Evolutionary conservation across 2,888 invertebrate genomes (phyloP), one percentile per base, ranked within the genome.

Genomic region (Itoplectis maculator): DNA sequence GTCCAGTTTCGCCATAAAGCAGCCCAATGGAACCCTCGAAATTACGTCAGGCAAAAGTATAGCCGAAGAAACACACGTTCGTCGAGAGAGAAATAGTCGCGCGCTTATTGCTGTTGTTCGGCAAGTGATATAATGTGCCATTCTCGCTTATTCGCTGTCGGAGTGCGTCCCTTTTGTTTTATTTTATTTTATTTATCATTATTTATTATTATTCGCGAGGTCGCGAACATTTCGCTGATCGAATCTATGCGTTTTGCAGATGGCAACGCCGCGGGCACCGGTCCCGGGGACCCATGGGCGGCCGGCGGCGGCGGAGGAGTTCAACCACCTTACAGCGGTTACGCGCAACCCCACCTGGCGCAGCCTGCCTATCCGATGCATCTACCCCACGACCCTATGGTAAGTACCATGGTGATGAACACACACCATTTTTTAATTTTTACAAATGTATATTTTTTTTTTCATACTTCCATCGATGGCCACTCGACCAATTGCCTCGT

Each of bases 291-390:
- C 86, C 91, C 93, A 84, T 92, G 93, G 90, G 91, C 94, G 87
- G 92, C 93, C 84, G 91, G 93, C 84, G 91, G 93, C 84, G 91
- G 93, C 82, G 93, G 93, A 78, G 94, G 94, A 83, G 94, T 94
- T 90, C 93, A 92, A 84, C 92, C 92, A 83, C 92, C 92, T 45
- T 92, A 92, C 88, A 91, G 92, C 84, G 92, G 92, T 85, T 92
- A 92, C 86, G 91, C 91, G 83, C 91, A 92, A 84, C 90, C 93
- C 82, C 93, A 93, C 88, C 89, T 93, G 87, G 90, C 92, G 66
- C 93, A 92, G 87, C 92, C 92, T 81, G 92, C 91, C 79, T 93
- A 93, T 86, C 92, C 93, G 49, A 92, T 93, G 92, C 94, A 93
- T 92, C 91, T 93, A 91, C 91, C 93, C 87, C 94, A 93, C 89